Evolutionary conservation across 2,888 invertebrate species (phyloP), one percentile per base, ranked within the genome.

Genomic region (Autographa gamma): DNA sequence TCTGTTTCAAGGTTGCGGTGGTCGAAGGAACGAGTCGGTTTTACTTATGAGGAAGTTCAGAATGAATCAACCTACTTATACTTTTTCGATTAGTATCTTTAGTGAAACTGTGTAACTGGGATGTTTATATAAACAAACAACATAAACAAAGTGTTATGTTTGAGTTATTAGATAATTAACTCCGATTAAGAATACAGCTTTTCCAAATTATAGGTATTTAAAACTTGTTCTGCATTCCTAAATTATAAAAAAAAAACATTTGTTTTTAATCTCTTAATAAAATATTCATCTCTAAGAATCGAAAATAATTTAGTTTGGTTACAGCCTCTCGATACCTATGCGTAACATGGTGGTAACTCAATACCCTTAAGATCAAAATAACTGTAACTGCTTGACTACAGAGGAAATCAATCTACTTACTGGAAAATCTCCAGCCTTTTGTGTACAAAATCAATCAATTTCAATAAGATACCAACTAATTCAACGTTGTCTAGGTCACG

Each of bases 401-500:
- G 6, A 14, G 3, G 1, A 48, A 48, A 48, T 6, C 43, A 43
- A 43, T 1, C 48, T 38, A 38, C 38, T 6, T 48, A 48, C n/a
- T 48, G 16, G n/a, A 16, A 16, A 6, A n/a, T 48, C 48, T 48
- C 4, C 48, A 16, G n/a, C 48, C 48, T 48, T 48, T 48, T n/a
- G 7, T n/a, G 6, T n/a, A 8, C 14, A 16, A 48, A 48, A 48
- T n/a, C n/a, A n/a, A 48, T 48, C n/a, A 48, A 48, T 48, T 48
- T 48, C 48, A 48, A 48, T 48, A 48, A 69, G 43, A 31, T 75
- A 74, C 71, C 76, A 82, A 84, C 74, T 82, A 63, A 65, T 76
- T 75, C 72, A 67, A 77, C 75, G 80, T 89, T 89, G 87, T 82
- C 80, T 88, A 89, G 89, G 89, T 90, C 87, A 84, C 69, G 87